Evolutionary conservation across 2,888 invertebrate species (phyloP).

Genomic region (Dolichomitus sp.): DNA sequence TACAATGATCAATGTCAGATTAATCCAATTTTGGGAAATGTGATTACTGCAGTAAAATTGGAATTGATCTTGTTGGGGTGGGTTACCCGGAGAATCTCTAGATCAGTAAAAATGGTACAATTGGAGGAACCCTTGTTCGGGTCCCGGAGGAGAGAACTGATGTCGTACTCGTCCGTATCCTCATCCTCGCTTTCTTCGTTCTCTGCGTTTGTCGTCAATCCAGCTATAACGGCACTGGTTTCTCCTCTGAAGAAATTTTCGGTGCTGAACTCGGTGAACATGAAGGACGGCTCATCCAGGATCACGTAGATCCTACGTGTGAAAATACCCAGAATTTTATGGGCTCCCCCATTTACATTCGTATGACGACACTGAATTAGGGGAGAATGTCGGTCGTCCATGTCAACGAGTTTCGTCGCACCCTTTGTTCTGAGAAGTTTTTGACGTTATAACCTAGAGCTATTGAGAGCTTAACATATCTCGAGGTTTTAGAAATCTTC

Average conservation of each 20-base stretch:
- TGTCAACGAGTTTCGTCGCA: neutral
- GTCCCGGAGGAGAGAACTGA: constrained; percentile 36
- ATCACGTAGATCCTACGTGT: constrained; percentile 63
- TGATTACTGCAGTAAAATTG: neutral
- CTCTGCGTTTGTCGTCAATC: neutral
- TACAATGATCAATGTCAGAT: neutral
- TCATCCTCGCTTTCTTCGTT: neutral
- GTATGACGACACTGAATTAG: constrained; percentile 1
- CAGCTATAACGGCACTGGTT: neutral
- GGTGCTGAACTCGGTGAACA: constrained; percentile 51
- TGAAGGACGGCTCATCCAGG: constrained; percentile 55
- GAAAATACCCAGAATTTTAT: constrained; percentile 14
- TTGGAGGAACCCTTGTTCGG: constrained; percentile 30
- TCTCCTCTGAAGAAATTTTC: constrained; percentile 15
- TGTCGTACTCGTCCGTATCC: constrained; percentile 39
- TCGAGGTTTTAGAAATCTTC: neutral
- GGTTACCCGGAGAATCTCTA: constrained; percentile 63
- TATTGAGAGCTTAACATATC: neutral
- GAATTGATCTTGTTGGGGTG: neutral
- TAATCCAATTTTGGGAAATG: neutral
- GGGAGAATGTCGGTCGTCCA: neutral
- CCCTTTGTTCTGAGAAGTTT: neutral
- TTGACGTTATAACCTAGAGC: neutral
- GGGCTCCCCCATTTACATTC: neutral
- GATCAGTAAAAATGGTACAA: constrained; percentile 42